A percentile compares a stretch with the other conserved stretches of the same genome.
Conservation (phyloP, 2,888 invertebrate species). For the Heteropelma amictum region DNA sequence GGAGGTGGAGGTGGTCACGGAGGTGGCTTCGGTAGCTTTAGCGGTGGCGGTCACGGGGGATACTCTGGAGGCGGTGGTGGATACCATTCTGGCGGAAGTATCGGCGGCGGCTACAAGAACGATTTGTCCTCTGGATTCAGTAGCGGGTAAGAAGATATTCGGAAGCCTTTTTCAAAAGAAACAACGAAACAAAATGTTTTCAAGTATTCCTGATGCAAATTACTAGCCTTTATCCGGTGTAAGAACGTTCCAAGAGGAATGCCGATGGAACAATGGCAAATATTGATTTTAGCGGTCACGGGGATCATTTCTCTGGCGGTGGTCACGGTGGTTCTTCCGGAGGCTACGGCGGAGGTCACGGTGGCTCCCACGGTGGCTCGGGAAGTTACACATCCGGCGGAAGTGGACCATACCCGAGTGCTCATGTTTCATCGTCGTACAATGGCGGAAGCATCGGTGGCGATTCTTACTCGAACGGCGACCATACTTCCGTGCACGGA, state of each 20-base stretch:
- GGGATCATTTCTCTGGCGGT: slow-evolving; percentile 51
- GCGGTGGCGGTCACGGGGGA: slow-evolving; percentile 50
- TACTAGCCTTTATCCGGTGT: no score
- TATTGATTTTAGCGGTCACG: slow-evolving; percentile 61
- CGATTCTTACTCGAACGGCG: no score
- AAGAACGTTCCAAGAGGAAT: no score
- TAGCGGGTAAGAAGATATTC: slow-evolving; percentile 62
- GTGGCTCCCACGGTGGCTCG: slow-evolving; percentile 62
- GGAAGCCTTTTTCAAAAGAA: no score
- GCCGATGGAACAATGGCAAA: no score
- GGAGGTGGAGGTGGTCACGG: slow-evolving; percentile 30
- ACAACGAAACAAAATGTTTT: no score
- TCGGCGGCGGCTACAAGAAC: slow-evolving; percentile 57
- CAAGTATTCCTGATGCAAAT: no score
- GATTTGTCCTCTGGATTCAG: slow-evolving; percentile 65
- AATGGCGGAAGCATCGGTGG: no score
- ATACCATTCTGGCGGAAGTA: slow-evolving; percentile 33
- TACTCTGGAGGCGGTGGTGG: slow-evolving; percentile 57
- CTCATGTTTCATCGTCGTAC: no score
- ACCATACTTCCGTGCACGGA: no score
- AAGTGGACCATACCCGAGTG: background rate
- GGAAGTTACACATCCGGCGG: slow-evolving; percentile 3
- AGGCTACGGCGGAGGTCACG: slow-evolving; percentile 54
- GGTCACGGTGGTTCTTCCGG: slow-evolving; percentile 44
- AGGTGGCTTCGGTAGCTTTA: slow-evolving; percentile 35